Conservation (phyloP, 2,797 vertebrate species). For the Leucoraja ocellata region DNA sequence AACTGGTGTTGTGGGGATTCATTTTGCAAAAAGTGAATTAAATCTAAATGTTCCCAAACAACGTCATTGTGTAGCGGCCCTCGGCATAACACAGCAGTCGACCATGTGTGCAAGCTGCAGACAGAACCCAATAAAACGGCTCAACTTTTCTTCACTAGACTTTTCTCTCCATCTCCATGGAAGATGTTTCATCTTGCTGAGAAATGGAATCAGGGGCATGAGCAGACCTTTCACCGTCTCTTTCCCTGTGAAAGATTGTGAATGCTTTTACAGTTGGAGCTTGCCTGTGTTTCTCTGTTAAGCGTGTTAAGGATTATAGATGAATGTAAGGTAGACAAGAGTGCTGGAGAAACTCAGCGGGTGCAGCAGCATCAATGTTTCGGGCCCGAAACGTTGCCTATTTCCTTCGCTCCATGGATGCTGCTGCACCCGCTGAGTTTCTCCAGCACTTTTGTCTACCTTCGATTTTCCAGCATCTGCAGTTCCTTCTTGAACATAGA, state of each 20-base stretch:
- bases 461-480: too few species aligned
- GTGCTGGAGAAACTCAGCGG: too few species aligned
- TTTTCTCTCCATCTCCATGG: background rate
- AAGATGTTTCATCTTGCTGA: background rate
- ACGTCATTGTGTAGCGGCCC: background rate
- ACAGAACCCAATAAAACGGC: background rate
- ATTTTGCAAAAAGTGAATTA: conserved; percentile 2
- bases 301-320: background rate
- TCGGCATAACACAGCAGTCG: background rate
- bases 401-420: too few species aligned
- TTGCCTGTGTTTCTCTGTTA: background rate
- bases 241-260: background rate
- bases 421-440: too few species aligned
- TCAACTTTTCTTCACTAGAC: background rate
- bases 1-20: conserved; percentile 7
- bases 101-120: background rate
- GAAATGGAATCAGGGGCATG: background rate
- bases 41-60: conserved; percentile 14
- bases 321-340: background rate
- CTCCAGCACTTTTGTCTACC: too few species aligned
- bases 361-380: too few species aligned
- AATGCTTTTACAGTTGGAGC: background rate
- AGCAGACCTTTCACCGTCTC: background rate
- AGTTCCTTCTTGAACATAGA: too few species aligned
- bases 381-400: too few species aligned